Conservation (phyloP, 1,140 invertebrate species). For the Laodelphax striatellus region DNA sequence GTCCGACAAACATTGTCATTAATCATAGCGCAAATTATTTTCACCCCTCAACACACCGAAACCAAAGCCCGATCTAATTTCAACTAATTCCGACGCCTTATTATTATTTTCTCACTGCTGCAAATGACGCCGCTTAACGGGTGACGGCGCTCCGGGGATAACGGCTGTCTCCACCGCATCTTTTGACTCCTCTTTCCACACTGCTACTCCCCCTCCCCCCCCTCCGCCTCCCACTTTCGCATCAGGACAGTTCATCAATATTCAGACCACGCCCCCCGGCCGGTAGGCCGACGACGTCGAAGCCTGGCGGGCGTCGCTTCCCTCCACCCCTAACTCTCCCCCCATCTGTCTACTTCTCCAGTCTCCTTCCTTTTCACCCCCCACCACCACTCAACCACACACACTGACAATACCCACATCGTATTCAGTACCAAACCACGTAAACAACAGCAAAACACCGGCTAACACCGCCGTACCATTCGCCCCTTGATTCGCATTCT, state of each 20-base stretch:
- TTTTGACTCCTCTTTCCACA: no score
- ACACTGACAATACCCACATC: background rate
- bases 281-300: no score
- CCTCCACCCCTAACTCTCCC: background rate
- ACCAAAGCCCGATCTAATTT: conserved; percentile 3
- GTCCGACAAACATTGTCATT: background rate
- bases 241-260: no score
- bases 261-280: no score
- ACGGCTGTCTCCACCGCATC: no score
- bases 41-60: conserved; percentile 1
- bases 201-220: no score
- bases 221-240: no score
- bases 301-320: background rate
- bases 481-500: no score
- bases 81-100: background rate
- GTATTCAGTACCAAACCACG: no score
- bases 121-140: background rate
- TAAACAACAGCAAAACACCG: no score
- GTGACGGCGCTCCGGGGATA: no score
- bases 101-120: background rate
- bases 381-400: background rate
- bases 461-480: no score
- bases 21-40: conserved; percentile 3
- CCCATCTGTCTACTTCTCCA: background rate
- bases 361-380: background rate